These are phyloP conservation scores for Reticulitermes speratus DNA, from an alignment of 1,140 invertebrate genomes.

Conservation along the genomic window DNA sequence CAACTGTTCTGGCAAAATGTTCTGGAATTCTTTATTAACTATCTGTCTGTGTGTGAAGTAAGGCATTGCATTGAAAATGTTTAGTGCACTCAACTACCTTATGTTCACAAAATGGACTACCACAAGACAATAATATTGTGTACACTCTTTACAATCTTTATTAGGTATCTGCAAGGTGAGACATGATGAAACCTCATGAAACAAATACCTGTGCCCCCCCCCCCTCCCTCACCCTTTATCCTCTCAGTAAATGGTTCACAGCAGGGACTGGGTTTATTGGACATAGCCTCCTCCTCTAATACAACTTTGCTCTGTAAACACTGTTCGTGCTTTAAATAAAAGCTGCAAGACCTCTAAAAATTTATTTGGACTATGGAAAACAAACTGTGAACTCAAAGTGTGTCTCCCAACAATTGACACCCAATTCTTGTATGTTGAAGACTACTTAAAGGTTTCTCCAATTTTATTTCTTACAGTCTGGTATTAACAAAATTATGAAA, in stretches of 20 bases:
- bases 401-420: neutral
- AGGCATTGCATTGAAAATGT: conserved; percentile 23
- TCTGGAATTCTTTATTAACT: neutral
- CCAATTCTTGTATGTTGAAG: neutral
- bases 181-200: neutral
- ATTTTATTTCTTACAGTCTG: neutral
- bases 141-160: neutral
- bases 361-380: neutral
- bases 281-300: neutral
- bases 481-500: neutral
- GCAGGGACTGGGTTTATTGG: neutral
- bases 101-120: conserved; percentile 18
- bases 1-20: neutral
- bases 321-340: neutral
- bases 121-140: neutral
- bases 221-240: neutral
- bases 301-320: neutral
- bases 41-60: conserved; percentile 19
- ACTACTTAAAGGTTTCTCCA: neutral
- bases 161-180: neutral
- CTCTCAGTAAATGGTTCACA: neutral
- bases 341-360: conserved; percentile 21
- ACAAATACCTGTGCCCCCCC: neutral
- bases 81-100: neutral
- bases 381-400: neutral